Conservation (phyloP, 1,140 invertebrate genomes). For the Pinna nobilis region DNA sequence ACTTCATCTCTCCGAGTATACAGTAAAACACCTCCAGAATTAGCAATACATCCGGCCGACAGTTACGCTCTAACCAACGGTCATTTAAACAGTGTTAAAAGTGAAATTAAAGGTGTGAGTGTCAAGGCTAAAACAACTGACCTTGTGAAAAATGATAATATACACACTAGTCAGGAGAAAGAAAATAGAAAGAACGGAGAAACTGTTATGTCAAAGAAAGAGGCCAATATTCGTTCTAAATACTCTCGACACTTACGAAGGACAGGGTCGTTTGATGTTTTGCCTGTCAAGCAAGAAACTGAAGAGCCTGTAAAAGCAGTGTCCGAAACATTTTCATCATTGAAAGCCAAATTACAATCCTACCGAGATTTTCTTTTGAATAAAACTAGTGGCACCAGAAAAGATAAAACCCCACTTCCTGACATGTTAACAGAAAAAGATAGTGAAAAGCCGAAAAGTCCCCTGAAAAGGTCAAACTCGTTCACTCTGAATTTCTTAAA, state of each 20-base stretch:
- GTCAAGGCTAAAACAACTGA: neutral
- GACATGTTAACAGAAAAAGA: neutral
- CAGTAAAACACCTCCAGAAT: constrained; percentile 53
- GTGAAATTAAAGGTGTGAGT: neutral
- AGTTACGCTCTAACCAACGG: neutral
- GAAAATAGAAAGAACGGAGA: too few relatives aligned
- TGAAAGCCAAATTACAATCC: constrained; percentile 68
- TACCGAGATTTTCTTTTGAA: constrained; percentile 64
- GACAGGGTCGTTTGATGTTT: constrained; percentile 51
- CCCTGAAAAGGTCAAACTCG: constrained; percentile 58
- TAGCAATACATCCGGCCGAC: constrained; percentile 7
- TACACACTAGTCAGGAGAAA: constrained; percentile 13
- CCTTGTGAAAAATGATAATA: neutral
- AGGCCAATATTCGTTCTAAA: constrained; percentile 31
- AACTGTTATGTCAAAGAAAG: too few relatives aligned
- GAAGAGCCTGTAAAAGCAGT: constrained; percentile 26
- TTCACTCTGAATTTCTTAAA: constrained; percentile 42
- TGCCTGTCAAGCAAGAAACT: constrained; percentile 25
- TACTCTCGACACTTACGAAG: constrained; percentile 42
- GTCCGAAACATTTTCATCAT: constrained; percentile 54
- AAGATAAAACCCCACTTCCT: constrained; percentile 21
- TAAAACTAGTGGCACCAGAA: constrained; percentile 41
- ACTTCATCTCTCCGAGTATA: constrained; percentile 57
- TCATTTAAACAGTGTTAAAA: neutral
- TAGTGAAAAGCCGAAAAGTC: constrained; percentile 36